A percentile compares a stretch with the other conserved stretches of the same genome.
These are phyloP conservation scores for Regulus satrapa DNA, from an alignment of 2,113 vertebrate genomes.

Conservation along the genomic window DNA sequence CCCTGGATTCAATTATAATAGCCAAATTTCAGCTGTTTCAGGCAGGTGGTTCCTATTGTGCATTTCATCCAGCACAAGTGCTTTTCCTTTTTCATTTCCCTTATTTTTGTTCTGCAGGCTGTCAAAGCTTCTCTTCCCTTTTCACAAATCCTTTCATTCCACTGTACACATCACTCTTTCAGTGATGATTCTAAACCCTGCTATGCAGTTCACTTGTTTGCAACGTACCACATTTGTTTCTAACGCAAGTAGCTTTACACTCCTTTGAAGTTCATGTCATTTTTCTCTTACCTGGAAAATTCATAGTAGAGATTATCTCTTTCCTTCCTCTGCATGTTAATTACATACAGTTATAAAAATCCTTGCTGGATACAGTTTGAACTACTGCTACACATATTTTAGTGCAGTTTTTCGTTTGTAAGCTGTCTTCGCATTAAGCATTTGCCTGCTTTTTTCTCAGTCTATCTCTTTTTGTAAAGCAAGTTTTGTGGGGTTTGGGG, in stretches of 20 bases:
- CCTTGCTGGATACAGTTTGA: neutral
- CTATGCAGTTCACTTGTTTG: neutral
- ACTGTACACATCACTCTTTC: neutral
- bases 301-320: neutral
- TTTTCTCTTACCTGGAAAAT: neutral
- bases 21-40: neutral
- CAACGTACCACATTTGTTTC: neutral
- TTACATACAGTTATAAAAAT: neutral
- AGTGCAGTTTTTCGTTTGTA: neutral
- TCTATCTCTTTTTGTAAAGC: neutral
- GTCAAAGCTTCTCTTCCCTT: neutral
- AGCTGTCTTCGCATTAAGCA: neutral
- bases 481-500: neutral
- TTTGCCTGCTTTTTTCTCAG: neutral
- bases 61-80: neutral
- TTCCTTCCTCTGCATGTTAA: neutral
- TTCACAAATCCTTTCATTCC: neutral
- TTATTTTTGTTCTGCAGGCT: neutral
- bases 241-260: neutral
- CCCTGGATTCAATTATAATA: fast-evolving
- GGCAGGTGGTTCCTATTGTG: neutral
- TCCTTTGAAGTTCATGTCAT: neutral
- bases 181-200: neutral
- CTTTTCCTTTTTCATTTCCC: neutral
- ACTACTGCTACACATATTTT: neutral